A percentile compares a stretch with the other conserved stretches of the same genome.
These are phyloP conservation scores for Acinonyx jubatus DNA, from an alignment of 2,113 vertebrate species.

Conservation along the genomic window DNA sequence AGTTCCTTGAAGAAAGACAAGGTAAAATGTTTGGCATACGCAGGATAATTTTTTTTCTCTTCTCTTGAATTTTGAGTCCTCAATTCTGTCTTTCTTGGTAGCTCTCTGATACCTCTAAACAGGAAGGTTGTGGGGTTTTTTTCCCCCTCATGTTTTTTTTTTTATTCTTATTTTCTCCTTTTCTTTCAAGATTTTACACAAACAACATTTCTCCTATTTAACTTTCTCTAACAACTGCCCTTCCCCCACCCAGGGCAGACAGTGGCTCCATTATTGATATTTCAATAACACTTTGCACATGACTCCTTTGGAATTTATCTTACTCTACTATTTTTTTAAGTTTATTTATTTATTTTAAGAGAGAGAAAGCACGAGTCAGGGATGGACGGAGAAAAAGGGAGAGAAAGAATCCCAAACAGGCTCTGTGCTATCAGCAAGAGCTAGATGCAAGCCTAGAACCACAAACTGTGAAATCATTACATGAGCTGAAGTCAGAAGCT, in stretches of 20 bases:
- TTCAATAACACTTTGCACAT: not conserved
- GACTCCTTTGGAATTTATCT: not conserved
- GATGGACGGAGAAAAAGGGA: too few species aligned
- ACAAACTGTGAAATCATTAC: too few species aligned
- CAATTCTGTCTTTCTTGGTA: not conserved
- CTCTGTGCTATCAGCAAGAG: too few species aligned
- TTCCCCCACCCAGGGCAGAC: not conserved
- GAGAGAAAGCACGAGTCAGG: too few species aligned
- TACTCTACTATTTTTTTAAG: not conserved
- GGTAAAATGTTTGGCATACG: not conserved
- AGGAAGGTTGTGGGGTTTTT: not conserved
- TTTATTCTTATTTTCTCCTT: not conserved
- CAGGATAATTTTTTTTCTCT: not conserved
- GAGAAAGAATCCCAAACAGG: too few species aligned
- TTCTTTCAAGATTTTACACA: not conserved
- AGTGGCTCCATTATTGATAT: not conserved
- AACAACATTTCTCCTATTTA: not conserved
- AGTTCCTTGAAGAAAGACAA: not conserved
- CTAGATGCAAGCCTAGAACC: too few species aligned
- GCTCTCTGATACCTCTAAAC: not conserved
- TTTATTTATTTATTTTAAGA: too few species aligned
- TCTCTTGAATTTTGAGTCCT: not conserved
- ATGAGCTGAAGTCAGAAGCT: too few species aligned
- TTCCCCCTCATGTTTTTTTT: not conserved
- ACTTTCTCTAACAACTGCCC: not conserved